Conservation (phyloP, 2,888 invertebrate species). For the Apamea crenata region DNA sequence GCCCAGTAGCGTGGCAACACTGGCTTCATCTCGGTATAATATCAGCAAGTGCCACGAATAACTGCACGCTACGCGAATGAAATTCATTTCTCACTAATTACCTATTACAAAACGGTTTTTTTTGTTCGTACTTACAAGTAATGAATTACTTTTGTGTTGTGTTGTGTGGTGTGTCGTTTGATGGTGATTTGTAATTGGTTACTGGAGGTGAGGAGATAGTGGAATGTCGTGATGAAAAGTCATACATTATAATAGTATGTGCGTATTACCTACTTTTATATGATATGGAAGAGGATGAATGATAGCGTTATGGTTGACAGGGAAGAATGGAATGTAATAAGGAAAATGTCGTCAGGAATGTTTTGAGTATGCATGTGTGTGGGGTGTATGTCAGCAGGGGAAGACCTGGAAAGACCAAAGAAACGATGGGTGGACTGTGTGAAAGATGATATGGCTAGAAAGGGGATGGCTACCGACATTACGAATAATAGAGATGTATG, state of each 20-base stretch:
- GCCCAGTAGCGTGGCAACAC: constrained; percentile 47
- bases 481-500: too few species aligned
- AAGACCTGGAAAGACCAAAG: too few species aligned
- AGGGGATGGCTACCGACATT: too few species aligned
- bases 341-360: too few species aligned
- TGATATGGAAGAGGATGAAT: too few species aligned
- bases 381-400: too few species aligned
- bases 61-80: constrained; percentile 62
- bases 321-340: too few species aligned
- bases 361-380: too few species aligned
- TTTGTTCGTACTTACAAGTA: constrained; percentile 44
- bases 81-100: constrained; percentile 65
- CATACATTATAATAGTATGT: too few species aligned
- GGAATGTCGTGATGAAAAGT: neutral
- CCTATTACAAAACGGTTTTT: constrained; percentile 64
- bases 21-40: constrained; percentile 42
- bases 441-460: too few species aligned
- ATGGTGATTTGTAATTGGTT: neutral
- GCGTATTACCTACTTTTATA: neutral
- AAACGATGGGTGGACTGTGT: too few species aligned
- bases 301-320: too few species aligned
- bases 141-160: constrained; percentile 37
- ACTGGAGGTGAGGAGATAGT: neutral
- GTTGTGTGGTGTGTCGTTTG: neutral
- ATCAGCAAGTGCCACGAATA: constrained; percentile 52